Base-by-base conservation (phyloP, 2,888 invertebrate species). In the Eupithecia inturbata region DNA sequence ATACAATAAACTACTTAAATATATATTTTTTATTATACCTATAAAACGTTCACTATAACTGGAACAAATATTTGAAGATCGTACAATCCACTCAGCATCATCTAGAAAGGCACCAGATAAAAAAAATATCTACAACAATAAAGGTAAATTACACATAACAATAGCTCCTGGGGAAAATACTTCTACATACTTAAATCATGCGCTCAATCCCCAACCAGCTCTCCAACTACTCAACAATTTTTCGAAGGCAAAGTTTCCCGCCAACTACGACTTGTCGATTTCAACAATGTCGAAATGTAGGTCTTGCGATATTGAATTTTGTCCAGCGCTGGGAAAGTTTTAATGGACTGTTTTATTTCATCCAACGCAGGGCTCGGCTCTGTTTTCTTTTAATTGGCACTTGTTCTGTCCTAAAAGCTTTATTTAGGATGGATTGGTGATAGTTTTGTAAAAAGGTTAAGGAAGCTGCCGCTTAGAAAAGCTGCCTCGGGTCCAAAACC, bases 261-360 rank as follows among this genome's bases (percentile, higher is more conserved):
- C 72, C 66, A 26, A 57, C 57, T 57, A 57, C 26, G 68, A 72
- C 71, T 79, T 72, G 71, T 73, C 77, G 68, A 68, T 76, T 77
- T 73, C 76, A 70, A 77, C 78, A 76, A 72, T 78, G 79, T 78
- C 70, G 72, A 74, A 79, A 78, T 76, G 77, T 75, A 73, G 78
- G 76, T 72, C 78, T 72, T 70, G 68, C 71, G 76, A 74, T 76
- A 76, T 78, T 72, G 77, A 78, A 76, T 79, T 73, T 74, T 74
- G 74, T 76, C 73, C 71, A 73, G 49, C 73, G 73, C 68, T 70
- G 78, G 67, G 63, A 70, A 79, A 80, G 73, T 80, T 80, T 80
- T 80, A 78, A 80, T 80, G 74, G 78, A 77, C 75, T 80, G 67
- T 28, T 57, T 57, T 57, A 57, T 57, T 57, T 57, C 26, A 26